Base-by-base conservation (phyloP, 2,797 vertebrate species). In the Amniataba percoides region DNA sequence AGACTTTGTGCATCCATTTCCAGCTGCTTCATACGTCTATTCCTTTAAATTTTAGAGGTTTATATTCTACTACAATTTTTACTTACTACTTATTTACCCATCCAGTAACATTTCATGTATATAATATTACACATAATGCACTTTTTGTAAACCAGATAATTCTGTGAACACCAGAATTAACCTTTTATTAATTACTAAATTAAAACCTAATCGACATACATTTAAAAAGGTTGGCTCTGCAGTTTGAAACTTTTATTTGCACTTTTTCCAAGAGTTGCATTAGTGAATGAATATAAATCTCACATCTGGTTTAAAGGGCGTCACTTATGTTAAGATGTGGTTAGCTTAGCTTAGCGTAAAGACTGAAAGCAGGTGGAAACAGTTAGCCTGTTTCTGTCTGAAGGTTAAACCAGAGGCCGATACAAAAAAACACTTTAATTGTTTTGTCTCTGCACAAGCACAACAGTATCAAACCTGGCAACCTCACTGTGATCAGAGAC, bases 381-480 rank as follows among this genome's bases (percentile, higher is more conserved):
- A 18, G 5, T 12, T 5, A 53, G 15, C 40, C 4, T 23, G 57
- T 15, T 15, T 60, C 21, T 23, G 36, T 60, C 21, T 4, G 42
- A 23, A 13, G 14, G 16, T 23, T 7, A 60, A 15, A 8, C 21
- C 34, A 51, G 10, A 21, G 19, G 21, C 31, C 27, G 3, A 0
- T 2, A 58, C 27, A 1, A 25, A 52, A 31, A 31, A 36, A 36
- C 34, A 36, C 8, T 10, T 6, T 48, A 53, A 49, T 45, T 25
- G 11, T 51, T 53, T 52, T 64, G 19, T 48, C 42, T 67, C n/a
- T 25, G 31, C 16, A 18, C 51, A 68, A 8, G 19, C 4, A 19
- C 18, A 42, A n/a, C 40, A 14, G 21, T 13, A 48, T 10, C 56
- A 59, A 59, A 67, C 52, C 59, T 72, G 68, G 49, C 55, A 64